Evolutionary conservation across 92 coral and sea anemone species (phyloP).

Genomic region (Siderastrea siderea): DNA sequence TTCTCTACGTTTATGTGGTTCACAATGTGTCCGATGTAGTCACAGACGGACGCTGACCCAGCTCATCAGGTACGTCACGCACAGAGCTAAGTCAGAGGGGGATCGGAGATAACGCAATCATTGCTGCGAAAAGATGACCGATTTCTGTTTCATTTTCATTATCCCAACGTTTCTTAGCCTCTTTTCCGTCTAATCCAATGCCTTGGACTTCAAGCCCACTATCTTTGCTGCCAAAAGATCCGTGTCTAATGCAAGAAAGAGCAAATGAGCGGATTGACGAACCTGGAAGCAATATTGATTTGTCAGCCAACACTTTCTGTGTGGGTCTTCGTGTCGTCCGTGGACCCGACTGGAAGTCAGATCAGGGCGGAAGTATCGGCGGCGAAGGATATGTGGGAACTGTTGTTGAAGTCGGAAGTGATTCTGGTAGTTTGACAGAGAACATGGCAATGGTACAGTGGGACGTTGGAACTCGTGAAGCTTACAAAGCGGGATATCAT

Average conservation of each 20-base stretch:
- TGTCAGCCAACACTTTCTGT: constrained; percentile 1
- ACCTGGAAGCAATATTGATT: not conserved
- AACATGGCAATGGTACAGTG: constrained; percentile 47
- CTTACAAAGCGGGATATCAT: constrained; percentile 31
- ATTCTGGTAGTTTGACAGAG: constrained; percentile 8
- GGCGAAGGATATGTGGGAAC: constrained; percentile 56
- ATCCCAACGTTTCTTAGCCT: not conserved
- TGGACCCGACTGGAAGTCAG: constrained; percentile 29
- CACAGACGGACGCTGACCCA: too few species aligned
- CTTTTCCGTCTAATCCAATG: not conserved
- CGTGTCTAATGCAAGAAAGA: not conserved
- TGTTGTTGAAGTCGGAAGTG: constrained; percentile 41
- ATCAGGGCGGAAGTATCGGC: constrained; percentile 21
- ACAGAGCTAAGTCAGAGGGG: too few species aligned
- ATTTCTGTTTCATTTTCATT: not conserved
- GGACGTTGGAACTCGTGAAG: constrained; percentile 44
- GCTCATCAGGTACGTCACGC: too few species aligned
- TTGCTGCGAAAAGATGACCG: too few species aligned
- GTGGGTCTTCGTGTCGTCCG: constrained; percentile 59
- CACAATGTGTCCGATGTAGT: too few species aligned
- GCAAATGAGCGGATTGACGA: not conserved
- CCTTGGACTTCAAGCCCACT: not conserved
- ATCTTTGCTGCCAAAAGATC: not conserved
- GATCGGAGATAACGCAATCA: too few species aligned
- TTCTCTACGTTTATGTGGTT: too few species aligned